Conservation (phyloP, 2,888 invertebrate species). For the Drosophila dives region DNA sequence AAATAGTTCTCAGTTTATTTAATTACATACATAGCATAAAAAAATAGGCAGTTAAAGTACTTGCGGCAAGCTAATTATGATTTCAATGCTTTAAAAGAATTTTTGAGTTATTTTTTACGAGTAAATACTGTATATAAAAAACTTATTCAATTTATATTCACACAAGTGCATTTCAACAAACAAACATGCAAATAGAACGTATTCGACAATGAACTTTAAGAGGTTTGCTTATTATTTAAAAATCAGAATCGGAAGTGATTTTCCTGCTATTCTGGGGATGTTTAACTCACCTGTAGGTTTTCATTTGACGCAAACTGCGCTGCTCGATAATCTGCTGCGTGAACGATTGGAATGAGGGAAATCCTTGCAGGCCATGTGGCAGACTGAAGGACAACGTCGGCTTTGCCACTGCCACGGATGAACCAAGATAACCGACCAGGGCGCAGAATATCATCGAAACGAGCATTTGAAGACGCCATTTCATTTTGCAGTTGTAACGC, state of each 20-base stretch:
- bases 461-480: slow-evolving; percentile 74
- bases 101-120: not conserved
- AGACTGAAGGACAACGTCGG: slow-evolving; percentile 83
- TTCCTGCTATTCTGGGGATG: not conserved
- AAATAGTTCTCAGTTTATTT: not conserved
- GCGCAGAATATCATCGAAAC: slow-evolving; percentile 74
- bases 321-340: slow-evolving; percentile 84
- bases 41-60: not conserved
- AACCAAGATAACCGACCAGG: slow-evolving; percentile 79
- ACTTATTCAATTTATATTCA: not conserved
- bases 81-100: not conserved
- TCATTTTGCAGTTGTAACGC: slow-evolving; percentile 58
- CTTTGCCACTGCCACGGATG: slow-evolving; percentile 82
- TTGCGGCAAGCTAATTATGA: not conserved
- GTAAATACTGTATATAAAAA: not conserved
- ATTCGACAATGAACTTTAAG: too few species aligned
- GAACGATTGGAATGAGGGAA: slow-evolving; percentile 83
- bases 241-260: not conserved
- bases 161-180: not conserved
- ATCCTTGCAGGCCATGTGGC: slow-evolving; percentile 81
- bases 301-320: slow-evolving; percentile 83
- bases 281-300: slow-evolving; percentile 83
- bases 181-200: too few species aligned
- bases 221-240: too few species aligned
- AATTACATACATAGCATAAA: not conserved